phyloP scores from a whole-genome alignment of 2,888 invertebrate genomes.

The Netelia virgata region DNA sequence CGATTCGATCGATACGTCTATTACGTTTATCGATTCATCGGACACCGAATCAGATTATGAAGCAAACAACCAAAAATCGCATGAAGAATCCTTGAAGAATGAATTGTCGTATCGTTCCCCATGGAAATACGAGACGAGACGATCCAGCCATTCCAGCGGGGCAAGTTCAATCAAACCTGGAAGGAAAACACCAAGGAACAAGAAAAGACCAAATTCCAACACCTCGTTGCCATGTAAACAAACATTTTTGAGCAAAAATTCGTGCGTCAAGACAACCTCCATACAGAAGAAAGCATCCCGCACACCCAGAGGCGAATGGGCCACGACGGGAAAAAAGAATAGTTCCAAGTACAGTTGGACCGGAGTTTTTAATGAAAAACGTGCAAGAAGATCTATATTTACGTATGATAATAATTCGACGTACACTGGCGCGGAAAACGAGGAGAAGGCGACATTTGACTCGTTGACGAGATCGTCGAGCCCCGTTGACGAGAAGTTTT shows the following conservation, averaged over 20 bases:
- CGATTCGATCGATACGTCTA: conserved; percentile 65
- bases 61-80: conserved; percentile 43
- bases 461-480: conserved; percentile 61
- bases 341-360: conserved; percentile 77
- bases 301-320: conserved; percentile 56
- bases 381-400: conserved; percentile 58
- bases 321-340: conserved; percentile 68
- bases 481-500: conserved; percentile 60
- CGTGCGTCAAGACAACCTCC: conserved; percentile 43
- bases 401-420: conserved; percentile 24
- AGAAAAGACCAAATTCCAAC: conserved; percentile 54
- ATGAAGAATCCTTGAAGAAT: conserved; percentile 50
- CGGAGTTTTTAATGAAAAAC: conserved; percentile 75
- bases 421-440: no score
- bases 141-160: conserved; percentile 45
- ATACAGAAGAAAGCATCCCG: conserved; percentile 49
- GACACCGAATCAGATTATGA: conserved; percentile 66
- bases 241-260: conserved; percentile 57
- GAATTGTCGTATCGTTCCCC: conserved; percentile 69
- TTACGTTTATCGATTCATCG: conserved; percentile 66
- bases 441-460: conserved; percentile 18
- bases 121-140: conserved; percentile 71
- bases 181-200: conserved; percentile 47
- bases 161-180: conserved; percentile 9
- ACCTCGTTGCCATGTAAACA: conserved; percentile 52